Conservation (phyloP, 53 echinoderm and acorn worm species). For the Luidia sarsii region DNA sequence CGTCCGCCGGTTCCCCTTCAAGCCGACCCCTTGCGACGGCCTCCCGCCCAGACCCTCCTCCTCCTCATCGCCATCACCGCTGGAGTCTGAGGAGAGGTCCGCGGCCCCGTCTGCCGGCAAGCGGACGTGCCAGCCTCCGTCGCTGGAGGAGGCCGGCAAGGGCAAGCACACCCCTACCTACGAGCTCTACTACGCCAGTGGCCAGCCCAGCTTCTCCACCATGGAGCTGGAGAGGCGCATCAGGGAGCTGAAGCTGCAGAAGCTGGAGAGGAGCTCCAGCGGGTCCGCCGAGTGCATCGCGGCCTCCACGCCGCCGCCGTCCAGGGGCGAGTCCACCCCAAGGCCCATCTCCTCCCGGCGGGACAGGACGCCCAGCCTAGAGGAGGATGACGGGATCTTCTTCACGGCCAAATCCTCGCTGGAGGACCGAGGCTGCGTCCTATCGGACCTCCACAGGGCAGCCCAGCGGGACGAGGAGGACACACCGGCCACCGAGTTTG, state of each 20-base stretch:
- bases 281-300: conserved; percentile 27
- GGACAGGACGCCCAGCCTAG: conserved; percentile 54
- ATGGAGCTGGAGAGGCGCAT: conserved; percentile 46
- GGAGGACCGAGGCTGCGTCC: conserved; percentile 21
- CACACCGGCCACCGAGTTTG: conserved; percentile 33
- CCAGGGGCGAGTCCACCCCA: conserved; percentile 45
- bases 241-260: conserved; percentile 45
- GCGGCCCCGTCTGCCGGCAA: background rate
- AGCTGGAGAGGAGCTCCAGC: conserved; percentile 36
- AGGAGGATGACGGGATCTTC: conserved; percentile 60
- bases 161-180: conserved; percentile 32
- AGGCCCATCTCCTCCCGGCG: conserved; percentile 51
- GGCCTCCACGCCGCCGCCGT: conserved; percentile 29
- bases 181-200: conserved; percentile 40
- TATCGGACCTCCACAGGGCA: conserved; percentile 16
- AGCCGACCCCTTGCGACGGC: background rate
- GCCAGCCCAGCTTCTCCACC: conserved; percentile 51
- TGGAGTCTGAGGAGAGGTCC: conserved; percentile 22
- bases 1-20: conserved; percentile 13
- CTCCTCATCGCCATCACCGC: no score
- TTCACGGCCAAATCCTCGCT: conserved; percentile 59
- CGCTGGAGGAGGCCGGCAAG: conserved; percentile 5
- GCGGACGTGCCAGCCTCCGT: conserved; percentile 4
- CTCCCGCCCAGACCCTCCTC: conserved; percentile 21
- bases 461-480: conserved; percentile 29